These are phyloP conservation scores for Apodemus sylvaticus DNA, from an alignment of 2,113 vertebrate species.

Conservation along the genomic window DNA sequence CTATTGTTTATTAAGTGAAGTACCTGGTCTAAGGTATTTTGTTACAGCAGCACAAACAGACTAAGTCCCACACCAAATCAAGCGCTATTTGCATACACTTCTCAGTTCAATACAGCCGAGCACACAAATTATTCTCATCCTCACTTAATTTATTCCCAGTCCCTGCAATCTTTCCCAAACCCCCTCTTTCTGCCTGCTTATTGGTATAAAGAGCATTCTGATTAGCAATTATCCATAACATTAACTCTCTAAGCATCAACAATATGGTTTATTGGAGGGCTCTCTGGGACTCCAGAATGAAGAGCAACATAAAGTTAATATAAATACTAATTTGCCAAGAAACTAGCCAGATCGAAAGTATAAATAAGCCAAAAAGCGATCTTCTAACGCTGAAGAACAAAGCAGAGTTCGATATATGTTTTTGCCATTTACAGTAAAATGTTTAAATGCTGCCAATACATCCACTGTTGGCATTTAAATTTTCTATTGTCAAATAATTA, in stretches of 20 bases:
- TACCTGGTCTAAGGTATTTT: not conserved
- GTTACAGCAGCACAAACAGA: not conserved
- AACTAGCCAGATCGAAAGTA: constrained; percentile 47
- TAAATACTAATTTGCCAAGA: constrained; percentile 71
- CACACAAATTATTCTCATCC: constrained; percentile 47
- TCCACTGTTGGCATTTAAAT: not conserved
- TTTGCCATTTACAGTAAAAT: not conserved
- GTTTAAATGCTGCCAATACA: not conserved
- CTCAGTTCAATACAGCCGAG: not conserved
- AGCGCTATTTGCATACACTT: not conserved
- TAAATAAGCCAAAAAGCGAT: constrained; percentile 22
- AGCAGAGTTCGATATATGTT: not conserved
- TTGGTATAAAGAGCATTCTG: constrained; percentile 66
- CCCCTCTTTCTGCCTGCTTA: constrained; percentile 52
- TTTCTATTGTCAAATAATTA: not conserved
- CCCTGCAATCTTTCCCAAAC: constrained; percentile 42
- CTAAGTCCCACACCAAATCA: not conserved
- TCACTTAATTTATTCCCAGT: constrained; percentile 62
- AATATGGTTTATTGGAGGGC: constrained; percentile 59
- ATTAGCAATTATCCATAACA: constrained; percentile 72
- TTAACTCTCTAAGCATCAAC: constrained; percentile 68
- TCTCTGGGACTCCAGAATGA: constrained; percentile 51
- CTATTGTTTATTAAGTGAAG: not conserved
- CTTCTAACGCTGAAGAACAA: not conserved
- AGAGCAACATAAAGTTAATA: constrained; percentile 45